Base-by-base conservation (phyloP, 2,888 invertebrate species). In the Malacosoma neustria region DNA sequence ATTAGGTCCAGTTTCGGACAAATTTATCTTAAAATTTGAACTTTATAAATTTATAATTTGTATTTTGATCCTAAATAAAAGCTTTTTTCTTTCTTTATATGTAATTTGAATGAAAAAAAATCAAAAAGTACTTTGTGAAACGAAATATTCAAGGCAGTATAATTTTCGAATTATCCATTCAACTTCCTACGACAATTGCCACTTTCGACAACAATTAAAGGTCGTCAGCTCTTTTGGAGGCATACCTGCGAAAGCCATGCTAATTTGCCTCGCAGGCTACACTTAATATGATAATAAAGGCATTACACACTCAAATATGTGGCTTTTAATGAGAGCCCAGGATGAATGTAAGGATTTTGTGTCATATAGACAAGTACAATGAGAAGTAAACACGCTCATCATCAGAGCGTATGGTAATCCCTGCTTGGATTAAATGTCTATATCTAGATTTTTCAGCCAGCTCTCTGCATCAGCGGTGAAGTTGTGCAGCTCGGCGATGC, bases 201-300 rank as follows among this genome's bases (percentile, higher is more conserved):
- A 7, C 22, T 22, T 22, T 9, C 22, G 22, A 9, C 22, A 22
- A 22, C 22, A 5, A 9, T 22, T 22, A 22, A 4, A 22, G 22
- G 6, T 22, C 22, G 22, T 22, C 9, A 22, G 5, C 22, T 7
- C 22, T 5, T 22, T 22, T 22, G 5, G 9, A 22, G 9, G 9
- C 22, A 22, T 9, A 22, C 22, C 22, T 22, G 22, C 5, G 43
- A 33, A 36, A 56, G 59, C 58, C 60, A 58, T 63, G 63, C 61
- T 65, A 69, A 72, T 72, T 63, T 48, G 9, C 45, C 36, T 40
- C 50, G 39, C 54, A 57, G 68, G 63, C 57, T 56, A 59, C 63
- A 55, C 63, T 72, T 74, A 70, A 64, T 73, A 76, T 76, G 75
- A 67, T 77, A 77, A 77, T 76, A 63, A 66, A 65, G 60, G 54